Base-by-base conservation (phyloP, 1,140 invertebrate species). In the Drosophila miranda region DNA sequence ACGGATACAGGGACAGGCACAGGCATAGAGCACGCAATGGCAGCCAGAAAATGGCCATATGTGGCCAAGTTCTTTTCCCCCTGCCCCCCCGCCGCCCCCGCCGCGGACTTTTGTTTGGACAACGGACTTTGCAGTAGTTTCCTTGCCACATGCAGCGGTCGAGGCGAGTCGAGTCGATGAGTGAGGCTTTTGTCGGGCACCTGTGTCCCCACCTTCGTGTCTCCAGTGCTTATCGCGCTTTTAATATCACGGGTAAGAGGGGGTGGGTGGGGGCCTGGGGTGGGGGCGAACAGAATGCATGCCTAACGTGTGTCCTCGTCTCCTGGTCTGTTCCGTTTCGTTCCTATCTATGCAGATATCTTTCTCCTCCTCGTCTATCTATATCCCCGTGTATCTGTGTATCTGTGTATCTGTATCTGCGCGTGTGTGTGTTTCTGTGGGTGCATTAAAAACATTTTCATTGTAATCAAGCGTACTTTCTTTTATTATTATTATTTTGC, bases 381-480 rank as follows among this genome's bases (percentile, higher is more conserved):
- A 16, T 16, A 16, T 16, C 16, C 16, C 16, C 16, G 16, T 1
- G 38, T 11, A 4, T 6, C 11, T 7, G 7, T 28, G 38, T 11
- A 4, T 6, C 11, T 7, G 7, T 28, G 3, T 61, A 86, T 86
- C 28, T 28, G 28, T 28, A 8, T 28, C 6, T 28, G 21, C 46
- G 19, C 13, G 73, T 43, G 51, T 45, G 44, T 42, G 28, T 19
- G 38, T n/a, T 3, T 6, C 9, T 9, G 5, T 28, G 6, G 60
- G 34, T 68, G 74, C 66, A 87, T 87, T 87, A 87, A 87, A 87
- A 87, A 87, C 83, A 87, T 87, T 87, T 87, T 87, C 83, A 87
- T 87, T 87, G 82, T 88, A 87, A 87, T 87, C 82, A 87, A 87
- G 83, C 83, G 82, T 87, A 87, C 82, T 87, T 87, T 87, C 82